Evolutionary conservation across 1,140 invertebrate genomes (phyloP).

Genomic region (Drosophila tristis): DNA sequence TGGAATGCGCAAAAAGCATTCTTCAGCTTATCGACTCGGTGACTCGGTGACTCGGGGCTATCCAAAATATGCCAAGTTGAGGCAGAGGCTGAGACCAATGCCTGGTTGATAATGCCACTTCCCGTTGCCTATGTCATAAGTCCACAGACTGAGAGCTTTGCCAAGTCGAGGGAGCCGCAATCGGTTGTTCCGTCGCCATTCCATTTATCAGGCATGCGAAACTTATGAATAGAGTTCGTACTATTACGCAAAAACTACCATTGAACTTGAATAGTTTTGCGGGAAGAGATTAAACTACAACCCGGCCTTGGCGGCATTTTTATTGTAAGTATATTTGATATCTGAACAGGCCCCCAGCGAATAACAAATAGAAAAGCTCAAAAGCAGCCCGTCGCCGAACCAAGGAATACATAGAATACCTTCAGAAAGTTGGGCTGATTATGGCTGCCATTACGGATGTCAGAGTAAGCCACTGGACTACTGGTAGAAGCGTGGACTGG

Average conservation of each 20-base stretch:
- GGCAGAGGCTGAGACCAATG: background rate
- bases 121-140: conserved; percentile 41
- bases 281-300: conserved; percentile 1
- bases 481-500: too few species aligned
- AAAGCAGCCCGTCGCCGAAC: too few species aligned
- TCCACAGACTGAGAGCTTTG: conserved; percentile 36
- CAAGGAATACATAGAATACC: too few species aligned
- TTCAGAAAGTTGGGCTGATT: too few species aligned
- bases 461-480: too few species aligned
- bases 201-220: conserved; percentile 29
- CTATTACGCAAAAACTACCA: conserved; percentile 4
- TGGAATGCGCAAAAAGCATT: conserved; percentile 31
- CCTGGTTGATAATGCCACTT: conserved; percentile 32
- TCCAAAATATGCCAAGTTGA: conserved; percentile 65
- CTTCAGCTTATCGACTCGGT: conserved; percentile 47
- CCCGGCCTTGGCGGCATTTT: background rate
- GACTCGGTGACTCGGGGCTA: background rate
- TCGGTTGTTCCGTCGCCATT: conserved; percentile 46
- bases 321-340: too few species aligned
- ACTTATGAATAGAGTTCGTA: conserved; percentile 24
- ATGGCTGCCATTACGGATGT: too few species aligned
- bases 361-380: too few species aligned
- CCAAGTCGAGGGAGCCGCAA: conserved; percentile 14
- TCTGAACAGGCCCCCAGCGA: too few species aligned
- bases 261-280: conserved; percentile 41